Evolutionary conservation across 2,888 invertebrate species (phyloP), one percentile per base, ranked within the genome.

Genomic region (Pyralis farinalis): DNA sequence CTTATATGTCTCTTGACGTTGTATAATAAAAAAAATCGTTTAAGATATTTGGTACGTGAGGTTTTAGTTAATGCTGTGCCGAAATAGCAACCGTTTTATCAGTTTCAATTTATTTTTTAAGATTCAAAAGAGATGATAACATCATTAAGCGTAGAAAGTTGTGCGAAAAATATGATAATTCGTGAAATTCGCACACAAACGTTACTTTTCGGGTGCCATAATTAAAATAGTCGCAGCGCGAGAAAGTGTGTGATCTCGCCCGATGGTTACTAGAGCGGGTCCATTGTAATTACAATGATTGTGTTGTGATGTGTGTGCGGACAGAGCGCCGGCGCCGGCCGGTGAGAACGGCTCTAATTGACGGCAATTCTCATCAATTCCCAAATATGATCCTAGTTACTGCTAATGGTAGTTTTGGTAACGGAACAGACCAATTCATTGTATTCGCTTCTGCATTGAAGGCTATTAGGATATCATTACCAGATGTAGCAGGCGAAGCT

Each of bases 181-280:
- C 32, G 46, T 42, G 22, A 50, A 47, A 37, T 36, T 16, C 27
- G 6, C n/a, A 33, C 8, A 1, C 20, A 33, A 10, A 20, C 10
- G 33, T 31, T 31, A 12, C 11, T 31, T 31, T 29, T 41, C 37
- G 49, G 34, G 46, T 32, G 47, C 39, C 41, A 61, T 63, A 63
- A 71, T 63, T 63, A 59, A 66, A 71, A 63, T 61, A 63, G 49
- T 49, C 62, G 56, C 50, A 47, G 50, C 51, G 63, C 68, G 78
- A 71, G 78, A 81, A 83, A 75, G 78, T 73, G 54, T 50, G 57
- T 58, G 63, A 61, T 16, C 16, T 16, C 44, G 62, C 67, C 53
- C 52, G 47, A 55, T 58, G 66, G 46, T 76, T 65, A 81, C 58
- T 69, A 78, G 84, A 83, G 79, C 81, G 79, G 73, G 31, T 38